Percentiles rank a stretch among this genome's conserved stretches.
These are phyloP conservation scores for Marisa cornuarietis DNA, from an alignment of 1,140 invertebrate species.

Conservation along the genomic window DNA sequence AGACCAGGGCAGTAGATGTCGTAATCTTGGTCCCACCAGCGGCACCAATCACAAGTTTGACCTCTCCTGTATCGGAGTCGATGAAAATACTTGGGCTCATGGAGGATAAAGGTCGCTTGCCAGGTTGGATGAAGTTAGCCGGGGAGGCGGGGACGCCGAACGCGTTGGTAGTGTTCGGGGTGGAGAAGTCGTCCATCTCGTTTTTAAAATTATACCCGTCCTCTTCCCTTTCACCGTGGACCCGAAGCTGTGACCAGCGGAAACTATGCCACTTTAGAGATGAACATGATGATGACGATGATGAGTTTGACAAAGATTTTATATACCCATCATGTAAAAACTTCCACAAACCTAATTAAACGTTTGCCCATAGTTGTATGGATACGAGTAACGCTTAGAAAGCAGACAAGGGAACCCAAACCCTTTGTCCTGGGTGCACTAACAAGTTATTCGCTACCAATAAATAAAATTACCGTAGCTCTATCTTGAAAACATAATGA, in stretches of 20 bases:
- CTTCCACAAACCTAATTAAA: too few species aligned
- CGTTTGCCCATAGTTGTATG: too few species aligned
- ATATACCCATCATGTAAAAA: too few species aligned
- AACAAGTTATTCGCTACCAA: too few species aligned
- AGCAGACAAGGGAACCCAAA: too few species aligned
- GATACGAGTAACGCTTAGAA: too few species aligned
- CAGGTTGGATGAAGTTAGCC: constrained; percentile 81
- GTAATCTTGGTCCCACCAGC: constrained; percentile 94
- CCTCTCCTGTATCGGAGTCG: constrained; percentile 74
- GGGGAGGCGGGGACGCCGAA: constrained; percentile 73
- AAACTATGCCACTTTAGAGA: constrained; percentile 66
- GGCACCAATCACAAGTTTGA: constrained; percentile 82
- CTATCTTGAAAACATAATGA: not conserved
- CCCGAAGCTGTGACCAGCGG: constrained; percentile 63
- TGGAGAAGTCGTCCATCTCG: constrained; percentile 96
- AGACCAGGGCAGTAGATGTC: constrained; percentile 81
- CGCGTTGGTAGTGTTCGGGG: constrained; percentile 77
- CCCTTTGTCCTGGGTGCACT: too few species aligned
- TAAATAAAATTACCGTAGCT: too few species aligned
- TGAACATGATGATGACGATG: constrained; percentile 72
- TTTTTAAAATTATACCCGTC: constrained; percentile 94
- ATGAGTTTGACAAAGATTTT: too few species aligned
- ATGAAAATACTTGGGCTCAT: constrained; percentile 88
- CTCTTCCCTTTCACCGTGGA: constrained; percentile 68
- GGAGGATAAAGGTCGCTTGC: constrained; percentile 89